Conservation (phyloP, 2,113 vertebrate genomes). For the Nothoprocta perdicaria region DNA sequence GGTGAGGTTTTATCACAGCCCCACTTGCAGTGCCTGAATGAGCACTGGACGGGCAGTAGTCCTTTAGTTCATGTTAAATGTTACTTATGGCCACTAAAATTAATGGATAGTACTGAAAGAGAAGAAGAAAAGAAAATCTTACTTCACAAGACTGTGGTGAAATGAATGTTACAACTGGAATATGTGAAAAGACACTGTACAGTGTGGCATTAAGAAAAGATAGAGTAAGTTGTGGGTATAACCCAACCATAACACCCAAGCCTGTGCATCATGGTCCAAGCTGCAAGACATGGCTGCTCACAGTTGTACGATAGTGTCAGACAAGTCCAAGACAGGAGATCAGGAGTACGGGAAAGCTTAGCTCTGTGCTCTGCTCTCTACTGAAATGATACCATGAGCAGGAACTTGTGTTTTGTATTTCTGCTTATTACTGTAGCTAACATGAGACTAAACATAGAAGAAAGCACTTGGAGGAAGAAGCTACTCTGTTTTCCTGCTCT, state of each 20-base stretch:
- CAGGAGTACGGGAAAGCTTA: not conserved
- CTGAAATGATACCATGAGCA: not conserved
- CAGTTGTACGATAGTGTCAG: not conserved
- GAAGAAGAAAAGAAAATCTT: constrained; percentile 20
- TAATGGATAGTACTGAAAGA: not conserved
- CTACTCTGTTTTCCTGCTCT: not conserved
- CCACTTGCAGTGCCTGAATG: not conserved
- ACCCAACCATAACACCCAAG: not conserved
- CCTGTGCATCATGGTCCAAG: not conserved
- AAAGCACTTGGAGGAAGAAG: not conserved
- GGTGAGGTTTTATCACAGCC: not conserved
- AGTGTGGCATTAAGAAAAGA: not conserved
- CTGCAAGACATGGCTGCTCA: not conserved
- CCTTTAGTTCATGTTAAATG: not conserved
- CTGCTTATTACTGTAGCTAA: not conserved
- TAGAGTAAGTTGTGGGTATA: not conserved
- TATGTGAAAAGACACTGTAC: not conserved
- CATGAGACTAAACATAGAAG: not conserved
- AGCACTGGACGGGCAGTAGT: not conserved
- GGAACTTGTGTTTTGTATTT: not conserved
- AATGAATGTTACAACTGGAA: not conserved
- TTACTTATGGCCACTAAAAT: not conserved
- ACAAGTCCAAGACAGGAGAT: not conserved
- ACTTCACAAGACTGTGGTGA: not conserved
- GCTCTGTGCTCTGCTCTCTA: not conserved